Percentiles rank a stretch among this genome's conserved stretches.
Conservation (phyloP, 1,140 invertebrate genomes). For the Diprion similis region DNA sequence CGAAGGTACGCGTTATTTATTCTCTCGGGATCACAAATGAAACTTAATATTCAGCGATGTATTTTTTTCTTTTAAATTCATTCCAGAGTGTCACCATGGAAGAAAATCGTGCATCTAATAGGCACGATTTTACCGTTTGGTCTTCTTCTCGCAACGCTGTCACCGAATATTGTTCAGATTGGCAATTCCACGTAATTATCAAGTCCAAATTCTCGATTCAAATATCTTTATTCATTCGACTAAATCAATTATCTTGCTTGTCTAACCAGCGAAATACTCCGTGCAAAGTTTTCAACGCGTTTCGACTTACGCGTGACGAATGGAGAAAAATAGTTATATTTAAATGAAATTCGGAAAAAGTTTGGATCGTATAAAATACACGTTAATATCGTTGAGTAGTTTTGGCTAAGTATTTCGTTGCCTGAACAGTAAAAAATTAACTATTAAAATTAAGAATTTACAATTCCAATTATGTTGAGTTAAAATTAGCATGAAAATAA, state of each 20-base stretch:
- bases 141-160: constrained; percentile 52
- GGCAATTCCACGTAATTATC: constrained; percentile 46
- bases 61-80: constrained; percentile 16
- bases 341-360: no score
- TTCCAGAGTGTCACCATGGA: constrained; percentile 49
- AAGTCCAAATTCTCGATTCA: neutral
- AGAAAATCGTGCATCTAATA: constrained; percentile 53
- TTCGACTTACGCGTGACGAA: no score
- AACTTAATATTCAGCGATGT: neutral
- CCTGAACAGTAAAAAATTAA: no score
- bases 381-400: no score
- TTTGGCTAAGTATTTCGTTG: no score
- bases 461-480: no score
- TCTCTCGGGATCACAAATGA: neutral
- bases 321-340: no score
- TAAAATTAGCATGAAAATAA: no score
- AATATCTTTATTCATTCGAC: neutral
- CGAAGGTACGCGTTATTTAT: neutral
- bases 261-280: no score
- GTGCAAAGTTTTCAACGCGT: no score
- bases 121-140: constrained; percentile 55
- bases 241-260: neutral
- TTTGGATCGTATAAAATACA: no score
- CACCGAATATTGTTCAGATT: constrained; percentile 48
- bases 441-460: no score